Base-by-base conservation (phyloP, 2,888 invertebrate species). In the Lissonota sp. region DNA sequence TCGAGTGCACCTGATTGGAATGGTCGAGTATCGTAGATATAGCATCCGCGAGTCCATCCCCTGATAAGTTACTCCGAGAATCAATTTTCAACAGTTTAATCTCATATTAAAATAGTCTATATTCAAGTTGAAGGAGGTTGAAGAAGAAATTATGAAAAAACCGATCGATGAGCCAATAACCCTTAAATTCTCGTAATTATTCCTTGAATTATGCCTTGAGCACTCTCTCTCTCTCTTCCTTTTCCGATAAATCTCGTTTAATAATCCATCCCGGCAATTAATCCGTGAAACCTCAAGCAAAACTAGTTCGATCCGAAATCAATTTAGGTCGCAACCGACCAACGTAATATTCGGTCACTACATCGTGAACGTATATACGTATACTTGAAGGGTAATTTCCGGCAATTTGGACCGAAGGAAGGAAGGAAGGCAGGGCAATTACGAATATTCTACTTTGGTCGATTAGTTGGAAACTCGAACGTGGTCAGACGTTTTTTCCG, bases 301-400 rank as follows among this genome's bases (percentile, higher is more conserved):
- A 57, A 64, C 77, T 64, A 42, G 58, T 58, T 51, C 57, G 57
- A 14, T 57, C 49, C 14, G 6, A 71, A 77, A 77, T 70, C 58
- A 77, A 77, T 64, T 70, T 63, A 10, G 58, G 58, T 58, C 49
- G 40, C 46, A 26, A 14, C 64, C 14, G 42, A 16, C 14, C n/a
- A 58, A 6, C 44, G 14, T 58, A 12, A 49, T 57, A 46, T 77
- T 57, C 58, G 12, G 37, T 26, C 57, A 6, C 57, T 37, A 64
- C 1, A 6, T 49, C n/a, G 42, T 10, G 26, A 12, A 40, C 44
- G 44, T 58, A 39, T 7, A 8, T 37, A 49, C 26, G 4, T 46
- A 72, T 55, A 66, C 46, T 51, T 39, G n/a, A 10, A 5, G 4
- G 42, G 67, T 62, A 72, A 79, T 79, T 79, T 79, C 78, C 78